Evolutionary conservation across 2,113 vertebrate genomes (phyloP), one percentile per base, ranked within the genome.

Genomic region (Stigmatopora nigra): DNA sequence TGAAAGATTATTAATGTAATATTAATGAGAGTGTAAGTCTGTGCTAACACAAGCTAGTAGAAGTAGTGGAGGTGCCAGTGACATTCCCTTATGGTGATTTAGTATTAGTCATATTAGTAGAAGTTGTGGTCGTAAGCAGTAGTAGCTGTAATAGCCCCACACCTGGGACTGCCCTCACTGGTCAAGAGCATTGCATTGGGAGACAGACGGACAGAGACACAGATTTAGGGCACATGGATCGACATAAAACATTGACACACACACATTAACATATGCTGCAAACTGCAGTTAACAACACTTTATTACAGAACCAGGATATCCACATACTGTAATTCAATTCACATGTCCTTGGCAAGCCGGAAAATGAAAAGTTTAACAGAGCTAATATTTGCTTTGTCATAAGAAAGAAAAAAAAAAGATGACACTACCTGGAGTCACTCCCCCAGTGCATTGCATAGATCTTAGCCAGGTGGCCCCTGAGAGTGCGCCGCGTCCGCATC

Each of bases 361-460:
- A 52, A 44, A 52, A 46, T 47, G 16, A 35, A 12, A 57, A 7
- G 22, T 57, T 56, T 45, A 0, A 38, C 58, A 16, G 19, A 13
- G 22, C 12, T 61, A 41, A 58, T 1, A 53, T 53, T 58, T 45
- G 16, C 52, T 38, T 20, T 16, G 59, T 70, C 13, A 47, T 41
- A 52, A 46, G 36, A 51, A 25, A 25, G 49, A 31, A 25, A 25
- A 51, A 25, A 25, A 53, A 31, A 25, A 25, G 48, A 46, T 11
- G 22, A 67, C 61, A 16, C 17, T 82, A 99, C 96, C 96, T 97
- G 59, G 96, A 99, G 83, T 99, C 94, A 0, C 92, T 94, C 56
- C 95, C 95, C 96, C 96, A 99, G 72, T 99, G 96, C 97, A 99
- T 99, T 85, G 96, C 96, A 64, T 99, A 98, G 88, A 99, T 99